These are phyloP conservation scores for Pelobates fuscus DNA, from an alignment of 2,113 vertebrate genomes.

Conservation along the genomic window DNA sequence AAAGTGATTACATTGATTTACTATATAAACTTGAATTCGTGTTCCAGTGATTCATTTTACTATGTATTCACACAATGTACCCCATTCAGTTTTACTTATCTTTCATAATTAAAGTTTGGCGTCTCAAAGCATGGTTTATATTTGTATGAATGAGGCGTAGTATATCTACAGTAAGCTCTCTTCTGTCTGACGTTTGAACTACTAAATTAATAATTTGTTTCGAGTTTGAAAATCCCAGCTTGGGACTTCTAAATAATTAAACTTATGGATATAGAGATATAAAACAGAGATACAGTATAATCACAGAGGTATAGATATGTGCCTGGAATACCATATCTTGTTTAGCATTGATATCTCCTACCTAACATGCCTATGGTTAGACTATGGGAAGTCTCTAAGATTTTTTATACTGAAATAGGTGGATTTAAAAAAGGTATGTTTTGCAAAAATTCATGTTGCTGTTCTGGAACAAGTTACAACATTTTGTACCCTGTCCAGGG, in stretches of 20 bases:
- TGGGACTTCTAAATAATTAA: constrained; percentile 43
- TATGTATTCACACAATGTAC: background rate
- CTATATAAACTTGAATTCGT: too few relatives aligned
- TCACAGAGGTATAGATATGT: background rate
- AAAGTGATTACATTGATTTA: too few relatives aligned
- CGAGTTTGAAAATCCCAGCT: constrained; percentile 5
- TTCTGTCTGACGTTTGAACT: background rate
- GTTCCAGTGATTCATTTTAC: background rate
- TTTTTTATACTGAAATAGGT: too few relatives aligned
- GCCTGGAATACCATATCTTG: constrained; percentile 11
- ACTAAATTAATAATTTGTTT: constrained; percentile 32
- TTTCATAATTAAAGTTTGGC: constrained; percentile 10
- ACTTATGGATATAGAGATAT: constrained; percentile 6
- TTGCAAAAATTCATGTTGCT: too few relatives aligned
- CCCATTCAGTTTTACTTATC: background rate
- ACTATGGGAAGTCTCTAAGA: background rate
- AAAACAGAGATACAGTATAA: constrained; percentile 5
- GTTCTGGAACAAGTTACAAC: too few relatives aligned
- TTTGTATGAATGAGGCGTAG: constrained; percentile 20
- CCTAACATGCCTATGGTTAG: constrained; percentile 11
- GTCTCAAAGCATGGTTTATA: background rate
- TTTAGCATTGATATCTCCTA: background rate
- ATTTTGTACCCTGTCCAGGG: too few relatives aligned
- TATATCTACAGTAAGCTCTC: background rate
- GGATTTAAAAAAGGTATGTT: too few relatives aligned